phyloP scores from a whole-genome alignment of 2,797 vertebrate species.

The Euthynnus affinis region DNA sequence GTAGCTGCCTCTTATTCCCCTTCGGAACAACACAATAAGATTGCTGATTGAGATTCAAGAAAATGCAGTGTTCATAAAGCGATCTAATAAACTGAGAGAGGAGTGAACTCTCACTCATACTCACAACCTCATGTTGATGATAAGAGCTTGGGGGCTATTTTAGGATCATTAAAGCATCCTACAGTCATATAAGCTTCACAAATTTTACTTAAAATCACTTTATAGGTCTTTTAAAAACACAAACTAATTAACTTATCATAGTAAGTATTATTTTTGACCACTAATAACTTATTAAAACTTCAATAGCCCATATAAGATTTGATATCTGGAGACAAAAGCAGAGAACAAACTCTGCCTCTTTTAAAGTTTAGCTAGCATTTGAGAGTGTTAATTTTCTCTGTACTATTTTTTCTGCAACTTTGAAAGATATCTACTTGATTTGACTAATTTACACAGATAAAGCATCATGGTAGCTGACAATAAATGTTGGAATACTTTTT shows the following conservation, averaged over 20 bases:
- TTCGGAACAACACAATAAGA: slow-evolving; percentile 27
- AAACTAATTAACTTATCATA: not conserved
- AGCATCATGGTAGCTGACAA: too few relatives aligned
- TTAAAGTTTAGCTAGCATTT: not conserved
- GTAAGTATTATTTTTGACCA: not conserved
- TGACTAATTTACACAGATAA: too few relatives aligned
- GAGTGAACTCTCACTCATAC: not conserved
- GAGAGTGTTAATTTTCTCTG: not conserved
- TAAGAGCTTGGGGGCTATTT: slow-evolving; percentile 21
- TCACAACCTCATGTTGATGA: slow-evolving; percentile 22
- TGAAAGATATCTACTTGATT: too few relatives aligned
- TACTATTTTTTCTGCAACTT: too few relatives aligned
- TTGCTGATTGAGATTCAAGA: not conserved
- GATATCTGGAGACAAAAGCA: not conserved
- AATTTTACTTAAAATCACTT: not conserved
- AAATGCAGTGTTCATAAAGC: too few relatives aligned
- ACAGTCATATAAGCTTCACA: not conserved
- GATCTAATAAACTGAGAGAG: too few relatives aligned
- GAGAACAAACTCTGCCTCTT: not conserved
- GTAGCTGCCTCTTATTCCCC: slow-evolving; percentile 11
- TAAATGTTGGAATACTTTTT: too few relatives aligned
- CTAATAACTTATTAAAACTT: not conserved
- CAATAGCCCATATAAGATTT: not conserved
- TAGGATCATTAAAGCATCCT: slow-evolving; percentile 13
- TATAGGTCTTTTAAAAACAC: not conserved